Evolutionary conservation across 2,888 invertebrate species (phyloP).

Genomic region (Melanophora roralis): DNA sequence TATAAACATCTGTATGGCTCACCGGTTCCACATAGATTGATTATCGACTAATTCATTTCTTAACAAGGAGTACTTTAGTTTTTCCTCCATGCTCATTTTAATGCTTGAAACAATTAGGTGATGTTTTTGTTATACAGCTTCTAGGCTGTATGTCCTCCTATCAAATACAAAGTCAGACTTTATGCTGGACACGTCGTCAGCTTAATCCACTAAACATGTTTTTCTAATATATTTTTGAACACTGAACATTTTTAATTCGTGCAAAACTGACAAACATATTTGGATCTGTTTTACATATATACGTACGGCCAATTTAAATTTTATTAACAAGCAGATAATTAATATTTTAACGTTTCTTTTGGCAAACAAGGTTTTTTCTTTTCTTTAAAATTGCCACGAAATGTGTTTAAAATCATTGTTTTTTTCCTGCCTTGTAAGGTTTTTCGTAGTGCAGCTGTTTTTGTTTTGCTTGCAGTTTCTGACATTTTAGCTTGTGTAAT

Average conservation of each 20-base stretch:
- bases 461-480: not conserved
- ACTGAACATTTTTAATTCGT: too few species aligned
- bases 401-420: slow-evolving; percentile 28
- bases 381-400: slow-evolving; percentile 41
- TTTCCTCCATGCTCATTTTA: slow-evolving; percentile 64
- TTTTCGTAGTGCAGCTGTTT: slow-evolving; percentile 26
- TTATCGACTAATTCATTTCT: slow-evolving; percentile 77
- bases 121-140: not conserved
- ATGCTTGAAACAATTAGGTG: not conserved
- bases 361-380: too few species aligned
- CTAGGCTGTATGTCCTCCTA: not conserved
- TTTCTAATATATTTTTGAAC: not conserved
- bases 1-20: slow-evolving; percentile 13
- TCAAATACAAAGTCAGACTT: not conserved
- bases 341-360: too few species aligned
- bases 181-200: slow-evolving; percentile 38
- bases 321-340: too few species aligned
- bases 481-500: slow-evolving; percentile 21
- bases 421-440: not conserved
- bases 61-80: slow-evolving; percentile 74
- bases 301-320: too few species aligned
- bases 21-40: slow-evolving; percentile 76
- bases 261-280: too few species aligned
- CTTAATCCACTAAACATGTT: slow-evolving; percentile 26
- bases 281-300: too few species aligned